Evolutionary conservation across 2,888 invertebrate species (phyloP), one percentile per base, ranked within the genome.

Genomic region (Alsophila aescularia): DNA sequence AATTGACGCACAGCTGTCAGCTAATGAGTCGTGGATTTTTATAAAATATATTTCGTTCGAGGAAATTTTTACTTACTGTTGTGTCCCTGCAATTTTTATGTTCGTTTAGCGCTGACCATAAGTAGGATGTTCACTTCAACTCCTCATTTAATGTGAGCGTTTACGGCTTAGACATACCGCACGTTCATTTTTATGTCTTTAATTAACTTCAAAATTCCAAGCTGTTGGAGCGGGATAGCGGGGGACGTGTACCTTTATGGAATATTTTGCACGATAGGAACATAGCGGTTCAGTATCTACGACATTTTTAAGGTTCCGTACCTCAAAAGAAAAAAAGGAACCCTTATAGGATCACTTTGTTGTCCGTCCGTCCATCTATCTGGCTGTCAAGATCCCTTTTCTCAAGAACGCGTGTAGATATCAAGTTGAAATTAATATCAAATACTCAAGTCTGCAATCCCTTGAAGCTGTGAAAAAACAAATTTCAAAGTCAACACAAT

Each of bases 1-100:
- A 90, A 90, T 89, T 90, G 90, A 89, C 87, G 86, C 88, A 77
- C 86, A 83, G 86, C 87, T 85, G 88, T 88, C 89, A 85, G 82
- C 78, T 89, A 89, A 89, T 87, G 86, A 90, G 87, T 83, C 81
- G 79, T 78, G 75, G 80, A 79, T 83, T 87, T 84, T 87, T 82
- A 73, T 75, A 81, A 80, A 79, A 78, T 72, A 69, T 62, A 64
- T 62, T 62, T 57, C 60, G 55, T 49, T 31, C 31, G 57, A 41
- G 27, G 27, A 48, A 58, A 47, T 43, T 32, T 32, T 36, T 37
- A 27, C n/a, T 47, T 27, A 18, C 36, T 29, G 13, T 24, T 1
- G 24, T 24, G 8, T 27, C 12, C 14, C 18, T 49, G 29, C 18
- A 15, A 13, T 45, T 39, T 41, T 42, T 16, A 58, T 31, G 8